These are phyloP conservation scores for Hoplostethus mediterraneus DNA, from an alignment of 2,797 vertebrate genomes.

Conservation along the genomic window DNA sequence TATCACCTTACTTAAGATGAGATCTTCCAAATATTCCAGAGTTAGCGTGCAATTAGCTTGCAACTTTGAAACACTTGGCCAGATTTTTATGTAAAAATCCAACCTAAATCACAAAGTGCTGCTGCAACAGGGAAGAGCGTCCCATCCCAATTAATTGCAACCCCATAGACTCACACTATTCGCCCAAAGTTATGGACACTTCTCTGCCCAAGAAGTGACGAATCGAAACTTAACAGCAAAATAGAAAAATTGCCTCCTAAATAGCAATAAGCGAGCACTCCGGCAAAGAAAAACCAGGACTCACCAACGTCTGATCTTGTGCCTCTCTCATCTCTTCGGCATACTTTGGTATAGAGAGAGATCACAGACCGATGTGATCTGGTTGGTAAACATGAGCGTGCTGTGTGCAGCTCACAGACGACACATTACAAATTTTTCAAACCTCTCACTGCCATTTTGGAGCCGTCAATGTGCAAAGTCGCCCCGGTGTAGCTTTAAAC, in stretches of 20 bases:
- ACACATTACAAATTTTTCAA: background rate
- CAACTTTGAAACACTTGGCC: too few relatives aligned
- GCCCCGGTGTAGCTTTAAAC: slow-evolving; percentile 33
- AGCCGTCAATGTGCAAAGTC: slow-evolving; percentile 32
- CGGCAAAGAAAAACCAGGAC: too few relatives aligned
- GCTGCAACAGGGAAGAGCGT: background rate
- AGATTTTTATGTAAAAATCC: too few relatives aligned
- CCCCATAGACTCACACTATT: slow-evolving; percentile 4
- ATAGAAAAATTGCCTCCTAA: background rate
- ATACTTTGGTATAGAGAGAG: background rate
- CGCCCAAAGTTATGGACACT: slow-evolving; percentile 5
- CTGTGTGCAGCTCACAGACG: background rate
- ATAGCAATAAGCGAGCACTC: too few relatives aligned
- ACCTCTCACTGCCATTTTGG: background rate
- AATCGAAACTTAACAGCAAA: too few relatives aligned
- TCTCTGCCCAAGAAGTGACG: background rate
- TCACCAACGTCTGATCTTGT: background rate
- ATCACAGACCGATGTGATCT: too few relatives aligned
- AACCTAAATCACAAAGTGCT: background rate
- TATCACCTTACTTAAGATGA: slow-evolving; percentile 43
- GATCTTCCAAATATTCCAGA: background rate
- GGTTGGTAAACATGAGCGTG: too few relatives aligned
- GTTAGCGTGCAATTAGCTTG: background rate
- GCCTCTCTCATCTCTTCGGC: background rate
- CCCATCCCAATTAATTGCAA: background rate